Evolutionary conservation across 2,113 vertebrate species (phyloP), one percentile per base, ranked within the genome.

Genomic region (Phrynosoma blainvillii): DNA sequence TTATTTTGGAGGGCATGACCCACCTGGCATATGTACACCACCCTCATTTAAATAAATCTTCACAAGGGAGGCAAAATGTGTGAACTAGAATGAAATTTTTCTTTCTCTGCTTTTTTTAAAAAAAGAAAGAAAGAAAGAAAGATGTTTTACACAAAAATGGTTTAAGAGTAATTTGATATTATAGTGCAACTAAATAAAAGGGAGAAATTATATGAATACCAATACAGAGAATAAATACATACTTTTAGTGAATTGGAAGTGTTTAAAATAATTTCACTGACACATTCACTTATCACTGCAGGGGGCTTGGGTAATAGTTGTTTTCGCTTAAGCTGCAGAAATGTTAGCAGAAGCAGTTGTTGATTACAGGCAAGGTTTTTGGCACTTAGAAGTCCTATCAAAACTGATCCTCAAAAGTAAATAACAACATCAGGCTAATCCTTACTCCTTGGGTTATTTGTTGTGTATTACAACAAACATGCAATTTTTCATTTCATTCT

Each of bases 221-320:
- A 93, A 94, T 87, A 89, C 68, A 89, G 84, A 91, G 82, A 93
- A 95, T 92, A 94, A 94, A 90, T 88, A 93, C 78, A 90, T 73
- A 77, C 93, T 94, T 94, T 93, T 93, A 89, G 90, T 95, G 90
- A 93, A 94, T 86, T 93, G 94, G 88, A 93, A 94, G 91, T 90
- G 93, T 95, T 94, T 94, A 95, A 89, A 95, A 94, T 94, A 92
- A 96, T 94, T 96, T 94, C 93, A 88, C 87, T 94, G 93, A 92
- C 88, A 95, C 89, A 94, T 91, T 92, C 95, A 94, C 93, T 96
- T 95, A 96, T 93, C 93, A 92, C 93, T 87, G 92, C 95, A 90
- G 94, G 94, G 91, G 93, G 90, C 84, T 93, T 91, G 18, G 54
- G 76, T 94, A 95, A 95, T 94, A 94, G 95, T 83, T 90, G 85